Base-by-base conservation (phyloP, 2,888 invertebrate genomes). In the Perizoma affinitatum region DNA sequence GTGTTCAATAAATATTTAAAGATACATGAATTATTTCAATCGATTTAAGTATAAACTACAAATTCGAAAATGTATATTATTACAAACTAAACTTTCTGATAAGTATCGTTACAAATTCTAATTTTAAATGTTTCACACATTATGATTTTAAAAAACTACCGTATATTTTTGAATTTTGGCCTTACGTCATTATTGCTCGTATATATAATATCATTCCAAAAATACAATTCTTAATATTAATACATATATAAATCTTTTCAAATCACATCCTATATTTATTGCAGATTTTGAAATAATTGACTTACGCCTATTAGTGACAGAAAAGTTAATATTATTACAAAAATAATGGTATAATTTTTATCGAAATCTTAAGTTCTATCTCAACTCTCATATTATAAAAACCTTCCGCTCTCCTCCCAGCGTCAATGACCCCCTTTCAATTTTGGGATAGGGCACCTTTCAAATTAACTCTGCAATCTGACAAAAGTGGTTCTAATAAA, bases 181-280 rank as follows among this genome's bases (percentile, higher is more conserved):
- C 72, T 70, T 69, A 49, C 63, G 52, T 70, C 54, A 63, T 67
- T 68, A 69, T 66, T 70, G 64, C 56, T 60, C 56, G 62, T 65
- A 68, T 71, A 66, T 68, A 63, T 61, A 61, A 63, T 67, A 61
- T 70, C 42, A 34, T 50, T 57, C 60, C 57, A 60, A 64, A 57
- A 57, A 60, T 64, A 60, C 45, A 51, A 54, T 51, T 44, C 48
- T 54, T 57, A n/a, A n/a, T n/a, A n/a, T n/a, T n/a, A n/a, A n/a
- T n/a, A 56, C 38, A 53, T 49, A 48, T 54, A 47, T 54, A 54
- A 57, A 54, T 46, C 42, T 57, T 63, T 64, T 69, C 57, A 59
- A 77, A 85, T 87, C 84, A 87, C 86, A 84, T 79, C 67, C 70
- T 77, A 77, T 70, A 69, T 41, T 86, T 89, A 89, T 88, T 88